Evolutionary conservation across 2,888 invertebrate species (phyloP), one percentile per base, ranked within the genome.

Genomic region (Molorchus minor): DNA sequence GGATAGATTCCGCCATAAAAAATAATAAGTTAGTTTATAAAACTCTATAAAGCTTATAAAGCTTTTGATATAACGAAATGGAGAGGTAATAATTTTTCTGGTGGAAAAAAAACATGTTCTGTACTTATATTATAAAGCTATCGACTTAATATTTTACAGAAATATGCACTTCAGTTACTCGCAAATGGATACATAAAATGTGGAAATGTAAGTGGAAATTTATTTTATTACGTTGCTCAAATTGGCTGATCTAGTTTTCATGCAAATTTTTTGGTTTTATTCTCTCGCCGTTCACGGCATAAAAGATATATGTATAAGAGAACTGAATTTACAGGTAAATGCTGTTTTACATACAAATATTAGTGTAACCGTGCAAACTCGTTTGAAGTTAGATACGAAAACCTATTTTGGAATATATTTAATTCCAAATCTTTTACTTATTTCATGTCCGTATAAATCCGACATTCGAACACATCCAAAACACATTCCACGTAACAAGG

Each of bases 251-350:
- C 38, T 13, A 16, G 51, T 40, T 40, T 40, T 29, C 51, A 51
- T 51, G 51, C 21, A 51, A 51, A 51, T 51, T 40, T 46, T 40
- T 51, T 17, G 15, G 29, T 51, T 40, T 40, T 49, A 49, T 49
- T 49, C 21, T 49, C 36, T 17, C 21, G 13, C 5, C 29, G 12
- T 49, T 49, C 49, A 15, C 36, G 38, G 25, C 25, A 33, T 21
- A 38, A 19, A 49, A 16, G n/a, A n/a, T n/a, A n/a, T n/a, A n/a
- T n/a, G 25, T 25, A 49, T 20, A 19, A 38, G 38, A 16, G 20
- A 38, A 17, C 25, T 49, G 25, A 49, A 49, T 49, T 49, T 49
- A 49, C 25, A 38, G 38, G 38, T 49, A 38, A 33, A 13, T 12
- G 43, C 10, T 17, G 43, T n/a, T 10, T 4, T 13, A 20, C 21